These are phyloP conservation scores for Protosalanx chinensis DNA, from an alignment of 2,797 vertebrate species.

Conservation along the genomic window DNA sequence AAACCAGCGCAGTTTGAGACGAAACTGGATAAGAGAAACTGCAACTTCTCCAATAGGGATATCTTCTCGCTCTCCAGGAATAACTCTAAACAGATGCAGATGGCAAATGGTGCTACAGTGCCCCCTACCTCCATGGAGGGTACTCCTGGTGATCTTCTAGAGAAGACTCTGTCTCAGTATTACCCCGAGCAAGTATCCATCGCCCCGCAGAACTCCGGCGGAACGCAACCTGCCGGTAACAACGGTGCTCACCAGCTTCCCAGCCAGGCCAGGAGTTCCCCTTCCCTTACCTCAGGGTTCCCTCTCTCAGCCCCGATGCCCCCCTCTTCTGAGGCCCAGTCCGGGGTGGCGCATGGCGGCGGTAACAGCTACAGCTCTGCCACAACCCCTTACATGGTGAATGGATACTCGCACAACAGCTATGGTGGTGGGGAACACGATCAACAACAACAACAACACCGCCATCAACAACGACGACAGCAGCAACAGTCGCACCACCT, in stretches of 20 bases:
- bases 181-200: conserved; percentile 89
- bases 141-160: conserved; percentile 83
- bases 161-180: conserved; percentile 90
- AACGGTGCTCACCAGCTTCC: too few species aligned
- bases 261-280: conserved; percentile 72
- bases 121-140: conserved; percentile 83
- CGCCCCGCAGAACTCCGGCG: conserved; percentile 81
- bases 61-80: conserved; percentile 79
- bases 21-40: conserved; percentile 71
- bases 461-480: conserved; percentile 51
- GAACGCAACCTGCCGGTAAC: conserved; percentile 27
- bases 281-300: conserved; percentile 89
- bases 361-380: conserved; percentile 66
- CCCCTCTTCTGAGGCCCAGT: conserved; percentile 67
- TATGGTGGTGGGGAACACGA: conserved; percentile 53
- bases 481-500: conserved; percentile 64
- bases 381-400: conserved; percentile 66
- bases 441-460: conserved; percentile 61
- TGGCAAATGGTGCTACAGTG: conserved; percentile 90
- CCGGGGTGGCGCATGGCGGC: conserved; percentile 9
- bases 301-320: conserved; percentile 76
- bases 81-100: conserved; percentile 74
- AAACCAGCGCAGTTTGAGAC: conserved; percentile 70
- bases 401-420: conserved; percentile 73
- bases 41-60: conserved; percentile 78